Conservation (phyloP, 2,797 vertebrate genomes). For the Ceryle rudis region DNA sequence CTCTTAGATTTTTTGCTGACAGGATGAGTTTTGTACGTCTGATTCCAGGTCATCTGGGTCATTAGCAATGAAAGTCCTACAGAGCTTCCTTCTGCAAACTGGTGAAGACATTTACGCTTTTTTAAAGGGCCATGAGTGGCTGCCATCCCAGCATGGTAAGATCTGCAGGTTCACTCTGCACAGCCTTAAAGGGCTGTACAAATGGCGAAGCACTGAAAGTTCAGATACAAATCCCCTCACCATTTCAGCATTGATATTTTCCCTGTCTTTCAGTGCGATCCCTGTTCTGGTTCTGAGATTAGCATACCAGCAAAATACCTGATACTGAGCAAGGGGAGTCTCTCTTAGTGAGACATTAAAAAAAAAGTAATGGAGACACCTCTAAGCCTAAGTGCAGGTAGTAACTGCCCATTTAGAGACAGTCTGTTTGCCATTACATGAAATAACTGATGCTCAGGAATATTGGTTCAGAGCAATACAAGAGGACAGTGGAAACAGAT, state of each 20-base stretch:
- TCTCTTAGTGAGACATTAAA: neutral
- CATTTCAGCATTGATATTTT: neutral
- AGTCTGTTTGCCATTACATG: neutral
- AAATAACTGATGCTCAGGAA: neutral
- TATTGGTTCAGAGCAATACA: neutral
- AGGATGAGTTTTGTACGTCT: neutral
- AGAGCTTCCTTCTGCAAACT: neutral
- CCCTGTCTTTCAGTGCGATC: neutral
- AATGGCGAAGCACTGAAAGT: neutral
- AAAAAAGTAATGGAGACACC: neutral
- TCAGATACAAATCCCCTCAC: neutral
- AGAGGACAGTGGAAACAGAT: neutral
- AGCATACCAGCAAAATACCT: neutral
- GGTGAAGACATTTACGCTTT: neutral
- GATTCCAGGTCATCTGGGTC: neutral
- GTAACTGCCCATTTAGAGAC: neutral
- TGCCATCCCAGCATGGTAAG: neutral
- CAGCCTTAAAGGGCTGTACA: neutral
- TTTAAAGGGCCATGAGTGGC: neutral
- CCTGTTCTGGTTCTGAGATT: neutral
- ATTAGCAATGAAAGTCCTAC: neutral
- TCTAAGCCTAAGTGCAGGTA: neutral
- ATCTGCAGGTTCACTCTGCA: rapidly evolving
- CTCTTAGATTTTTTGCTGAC: neutral
- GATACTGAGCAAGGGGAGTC: neutral